Conservation (phyloP, 2,888 invertebrate genomes). For the Drosophila pseudotalamancana region DNA sequence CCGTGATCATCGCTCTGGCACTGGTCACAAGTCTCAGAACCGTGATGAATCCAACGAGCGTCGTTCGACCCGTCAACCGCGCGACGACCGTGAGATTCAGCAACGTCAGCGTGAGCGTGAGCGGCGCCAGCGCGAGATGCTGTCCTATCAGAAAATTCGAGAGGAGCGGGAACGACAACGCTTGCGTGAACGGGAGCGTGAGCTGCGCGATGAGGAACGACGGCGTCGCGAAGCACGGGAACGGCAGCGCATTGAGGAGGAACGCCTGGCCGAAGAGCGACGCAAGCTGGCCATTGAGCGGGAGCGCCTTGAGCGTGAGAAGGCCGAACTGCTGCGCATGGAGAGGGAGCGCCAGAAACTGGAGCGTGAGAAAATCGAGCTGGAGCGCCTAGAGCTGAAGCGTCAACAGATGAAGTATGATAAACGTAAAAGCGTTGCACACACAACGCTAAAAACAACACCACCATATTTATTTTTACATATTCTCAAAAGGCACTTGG, state of each 20-base stretch:
- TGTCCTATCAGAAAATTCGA: conserved; percentile 92
- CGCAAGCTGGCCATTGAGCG: conserved; percentile 93
- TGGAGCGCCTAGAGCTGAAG: conserved; percentile 93
- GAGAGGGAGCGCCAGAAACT: conserved; percentile 93
- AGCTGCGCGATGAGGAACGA: conserved; percentile 91
- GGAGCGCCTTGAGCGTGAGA: conserved; percentile 94
- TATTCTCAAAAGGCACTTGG: conserved; percentile 58
- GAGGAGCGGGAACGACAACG: conserved; percentile 92
- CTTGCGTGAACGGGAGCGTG: conserved; percentile 91
- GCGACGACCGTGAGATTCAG: conserved; percentile 78
- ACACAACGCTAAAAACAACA: conserved; percentile 57
- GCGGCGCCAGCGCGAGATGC: conserved; percentile 86
- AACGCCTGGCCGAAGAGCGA: conserved; percentile 91
- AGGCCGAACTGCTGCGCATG: conserved; percentile 92
- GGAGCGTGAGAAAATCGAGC: conserved; percentile 90
- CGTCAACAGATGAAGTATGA: conserved; percentile 90
- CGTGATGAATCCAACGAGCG: conserved; percentile 63
- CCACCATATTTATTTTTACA: conserved; percentile 61
- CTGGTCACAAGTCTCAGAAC: conserved; percentile 51
- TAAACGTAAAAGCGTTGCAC: conserved; percentile 62
- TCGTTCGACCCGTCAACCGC: conserved; percentile 58
- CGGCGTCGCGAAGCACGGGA: conserved; percentile 92
- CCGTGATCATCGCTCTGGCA: conserved; percentile 45
- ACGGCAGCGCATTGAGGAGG: conserved; percentile 93
- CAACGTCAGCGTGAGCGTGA: conserved; percentile 80